Base-by-base conservation (phyloP, 2,113 vertebrate genomes). In the Hypocryptadius cinnamomeus region DNA sequence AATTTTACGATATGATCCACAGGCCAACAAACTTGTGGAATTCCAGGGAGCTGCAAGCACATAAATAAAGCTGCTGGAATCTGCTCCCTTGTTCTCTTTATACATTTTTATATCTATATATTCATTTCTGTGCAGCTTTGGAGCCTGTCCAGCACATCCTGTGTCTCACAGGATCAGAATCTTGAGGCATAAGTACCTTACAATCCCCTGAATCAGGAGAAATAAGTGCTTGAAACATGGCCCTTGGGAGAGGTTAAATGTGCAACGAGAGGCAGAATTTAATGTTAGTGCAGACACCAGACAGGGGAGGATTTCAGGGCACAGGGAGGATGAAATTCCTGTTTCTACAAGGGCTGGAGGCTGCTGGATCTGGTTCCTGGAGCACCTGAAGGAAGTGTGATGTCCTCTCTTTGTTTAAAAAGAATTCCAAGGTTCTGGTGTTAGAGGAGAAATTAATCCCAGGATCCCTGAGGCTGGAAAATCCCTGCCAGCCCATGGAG, bases 11-110 rank as follows among this genome's bases (percentile, higher is more conserved):
- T 57, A 12, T 42, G 37, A 53, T 65, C 71, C 60, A 31, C 22
- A 78, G 54, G 39, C 28, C n/a, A 15, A 9, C 1, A 3, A 45
- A 17, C 3, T 5, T 0, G 0, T 47, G 44, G 35, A 42, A 23
- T 63, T 2, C 1, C 5, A 1, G 42, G 48, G 33, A 70, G 35
- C 33, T 78, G 40, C 15, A 54, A 74, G 47, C 20, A 28, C 18
- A 4, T 57, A 63, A 77, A 27, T 25, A 45, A 57, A 9, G 4
- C 57, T 72, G 48, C 54, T 68, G 57, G 70, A 39, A 28, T 47
- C 21, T 25, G 10, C 31, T 23, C 68, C 17, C 37, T 69, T 44
- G 23, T 6, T 70, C 12, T 79, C 15, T 57, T 63, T 39, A 44
- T 3, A 2, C 15, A 5, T 18, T 31, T 51, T 20, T 33, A 4